Evolutionary conservation across 1,140 invertebrate species (phyloP).

Genomic region (Lanistes nyassanus): DNA sequence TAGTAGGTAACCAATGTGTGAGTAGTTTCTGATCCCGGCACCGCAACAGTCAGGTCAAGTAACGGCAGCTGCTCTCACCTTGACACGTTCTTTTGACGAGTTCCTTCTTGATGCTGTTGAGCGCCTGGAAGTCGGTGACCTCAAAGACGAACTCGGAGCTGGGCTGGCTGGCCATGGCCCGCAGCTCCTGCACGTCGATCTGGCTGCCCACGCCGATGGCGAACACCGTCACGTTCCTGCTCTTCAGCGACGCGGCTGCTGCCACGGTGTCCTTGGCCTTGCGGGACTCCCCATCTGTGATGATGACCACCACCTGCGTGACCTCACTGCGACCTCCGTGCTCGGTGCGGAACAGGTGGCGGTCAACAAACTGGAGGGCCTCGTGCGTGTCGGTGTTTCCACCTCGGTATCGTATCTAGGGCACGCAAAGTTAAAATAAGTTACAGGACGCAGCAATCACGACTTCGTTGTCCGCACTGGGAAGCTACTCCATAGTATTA

Average conservation of each 20-base stretch:
- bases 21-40: not conserved
- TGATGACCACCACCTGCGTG: slow-evolving; percentile 41
- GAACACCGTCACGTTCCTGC: slow-evolving; percentile 31
- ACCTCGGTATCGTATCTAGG: slow-evolving; percentile 27
- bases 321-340: slow-evolving; percentile 39
- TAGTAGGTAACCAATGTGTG: not conserved
- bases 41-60: not conserved
- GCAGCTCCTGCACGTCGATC: slow-evolving; percentile 36
- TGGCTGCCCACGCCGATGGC: slow-evolving; percentile 47
- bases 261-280: slow-evolving; percentile 22
- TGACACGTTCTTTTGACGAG: slow-evolving; percentile 40
- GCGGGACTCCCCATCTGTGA: slow-evolving; percentile 53
- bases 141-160: slow-evolving; percentile 36
- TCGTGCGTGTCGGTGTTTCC: slow-evolving; percentile 47
- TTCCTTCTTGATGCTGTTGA: slow-evolving; percentile 35
- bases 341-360: slow-evolving; percentile 30
- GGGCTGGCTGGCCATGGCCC: slow-evolving; percentile 40
- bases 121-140: slow-evolving; percentile 37
- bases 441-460: too few species aligned
- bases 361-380: slow-evolving; percentile 35
- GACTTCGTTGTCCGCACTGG: not conserved
- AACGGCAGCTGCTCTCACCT: slow-evolving; percentile 42
- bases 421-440: too few species aligned
- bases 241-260: slow-evolving; percentile 11
- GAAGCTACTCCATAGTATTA: not conserved